A percentile compares a stretch with the other conserved stretches of the same genome.
Evolutionary conservation across 1,140 invertebrate genomes (phyloP).

Genomic region (Paraescarpia echinospica): DNA sequence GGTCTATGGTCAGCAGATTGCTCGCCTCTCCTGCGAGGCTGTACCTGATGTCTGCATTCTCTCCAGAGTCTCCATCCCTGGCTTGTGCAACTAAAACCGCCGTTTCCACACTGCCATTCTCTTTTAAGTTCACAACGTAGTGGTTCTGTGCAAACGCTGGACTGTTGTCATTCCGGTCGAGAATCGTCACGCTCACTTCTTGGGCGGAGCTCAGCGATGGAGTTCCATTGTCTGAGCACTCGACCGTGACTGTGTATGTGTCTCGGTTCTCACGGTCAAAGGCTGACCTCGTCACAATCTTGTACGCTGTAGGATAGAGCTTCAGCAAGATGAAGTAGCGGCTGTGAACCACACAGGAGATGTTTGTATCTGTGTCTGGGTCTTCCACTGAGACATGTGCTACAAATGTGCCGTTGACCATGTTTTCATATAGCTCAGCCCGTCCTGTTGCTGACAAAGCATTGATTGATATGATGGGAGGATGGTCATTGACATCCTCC

Average conservation of each 20-base stretch:
- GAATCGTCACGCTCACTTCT: conserved; percentile 73
- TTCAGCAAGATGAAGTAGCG: conserved; percentile 15
- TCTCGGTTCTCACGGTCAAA: conserved; percentile 82
- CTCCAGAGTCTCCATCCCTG: conserved; percentile 75
- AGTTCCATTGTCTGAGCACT: conserved; percentile 62
- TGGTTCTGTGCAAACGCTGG: conserved; percentile 86
- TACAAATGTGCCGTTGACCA: conserved; percentile 22
- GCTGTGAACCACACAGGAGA: neutral
- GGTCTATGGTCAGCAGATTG: conserved; percentile 55
- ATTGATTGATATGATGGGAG: conserved; percentile 29
- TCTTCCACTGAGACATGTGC: conserved; percentile 27
- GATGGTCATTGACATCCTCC: conserved; percentile 60
- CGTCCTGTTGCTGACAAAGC: conserved; percentile 17
- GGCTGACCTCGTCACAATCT: conserved; percentile 36
- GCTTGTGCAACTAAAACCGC: conserved; percentile 83
- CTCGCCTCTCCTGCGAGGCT: conserved; percentile 37
- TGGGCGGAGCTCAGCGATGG: conserved; percentile 41
- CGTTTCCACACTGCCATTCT: conserved; percentile 88
- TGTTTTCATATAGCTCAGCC: conserved; percentile 21
- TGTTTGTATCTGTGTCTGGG: conserved; percentile 18
- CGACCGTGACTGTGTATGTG: conserved; percentile 79
- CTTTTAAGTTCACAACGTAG: conserved; percentile 83
- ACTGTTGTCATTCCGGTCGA: conserved; percentile 93
- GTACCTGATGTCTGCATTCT: conserved; percentile 22
- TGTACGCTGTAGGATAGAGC: conserved; percentile 23